Evolutionary conservation across 2,113 vertebrate species (phyloP).

Genomic region (Telmatochromis sp.): DNA sequence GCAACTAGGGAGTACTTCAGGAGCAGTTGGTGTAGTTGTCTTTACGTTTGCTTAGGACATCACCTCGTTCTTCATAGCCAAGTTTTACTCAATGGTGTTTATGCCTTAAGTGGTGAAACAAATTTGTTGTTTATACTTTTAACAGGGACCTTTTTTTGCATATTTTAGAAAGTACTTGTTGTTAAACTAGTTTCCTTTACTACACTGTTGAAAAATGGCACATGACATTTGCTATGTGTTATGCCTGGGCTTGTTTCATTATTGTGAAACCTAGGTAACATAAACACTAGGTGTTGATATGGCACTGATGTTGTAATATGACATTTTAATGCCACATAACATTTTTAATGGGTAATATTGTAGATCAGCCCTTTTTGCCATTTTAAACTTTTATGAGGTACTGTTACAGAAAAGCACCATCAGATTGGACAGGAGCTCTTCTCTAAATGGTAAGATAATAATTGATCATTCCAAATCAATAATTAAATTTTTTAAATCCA

Average conservation of each 20-base stretch:
- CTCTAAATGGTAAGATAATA: not conserved
- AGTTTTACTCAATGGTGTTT: not conserved
- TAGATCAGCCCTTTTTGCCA: not conserved
- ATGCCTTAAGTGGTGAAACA: not conserved
- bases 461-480: not conserved
- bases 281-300: not conserved
- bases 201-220: not conserved
- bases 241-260: not conserved
- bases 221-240: not conserved
- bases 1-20: not conserved
- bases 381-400: not conserved
- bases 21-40: not conserved
- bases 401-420: not conserved
- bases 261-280: not conserved
- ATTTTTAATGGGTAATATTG: not conserved
- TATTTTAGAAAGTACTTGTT: not conserved
- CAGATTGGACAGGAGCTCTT: not conserved
- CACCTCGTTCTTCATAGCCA: not conserved
- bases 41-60: not conserved
- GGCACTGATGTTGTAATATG: not conserved
- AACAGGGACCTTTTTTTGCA: not conserved
- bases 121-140: not conserved
- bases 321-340: not conserved
- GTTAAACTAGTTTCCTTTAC: not conserved
- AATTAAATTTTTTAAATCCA: not conserved